phyloP scores from a whole-genome alignment of 92 coral and sea anemone genomes.

The Galaxea fascicularis region DNA sequence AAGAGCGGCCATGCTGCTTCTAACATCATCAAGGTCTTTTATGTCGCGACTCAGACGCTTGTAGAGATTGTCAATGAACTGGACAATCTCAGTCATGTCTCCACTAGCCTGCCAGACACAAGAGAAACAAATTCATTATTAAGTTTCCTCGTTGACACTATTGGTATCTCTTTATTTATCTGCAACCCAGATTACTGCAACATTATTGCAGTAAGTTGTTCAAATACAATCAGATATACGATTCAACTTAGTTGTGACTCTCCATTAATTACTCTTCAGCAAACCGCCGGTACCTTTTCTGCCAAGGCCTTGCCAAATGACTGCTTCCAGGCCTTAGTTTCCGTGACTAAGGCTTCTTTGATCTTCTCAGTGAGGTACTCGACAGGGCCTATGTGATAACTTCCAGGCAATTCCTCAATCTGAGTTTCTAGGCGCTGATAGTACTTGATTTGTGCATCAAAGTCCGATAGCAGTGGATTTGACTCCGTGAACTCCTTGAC shows the following conservation, averaged over 20 bases:
- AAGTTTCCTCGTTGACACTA: too few relatives aligned
- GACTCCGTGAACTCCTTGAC: slow-evolving; percentile 94
- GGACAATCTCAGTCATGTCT: slow-evolving; percentile 98
- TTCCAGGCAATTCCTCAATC: slow-evolving; percentile 89
- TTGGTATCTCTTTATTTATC: too few relatives aligned
- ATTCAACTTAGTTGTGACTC: background rate
- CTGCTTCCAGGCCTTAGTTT: slow-evolving; percentile 99
- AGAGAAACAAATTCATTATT: background rate
- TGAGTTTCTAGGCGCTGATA: slow-evolving; percentile 89
- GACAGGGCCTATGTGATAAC: slow-evolving; percentile 93
- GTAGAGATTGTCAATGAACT: slow-evolving; percentile 92
- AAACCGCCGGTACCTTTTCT: slow-evolving; percentile 72
- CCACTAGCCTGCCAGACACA: slow-evolving; percentile 85
- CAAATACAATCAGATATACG: too few relatives aligned
- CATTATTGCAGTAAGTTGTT: too few relatives aligned
- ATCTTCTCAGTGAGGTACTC: slow-evolving; percentile 88
- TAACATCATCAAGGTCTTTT: slow-evolving; percentile 98
- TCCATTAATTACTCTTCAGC: background rate
- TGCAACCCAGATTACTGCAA: too few relatives aligned
- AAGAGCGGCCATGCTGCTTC: slow-evolving; percentile 98
- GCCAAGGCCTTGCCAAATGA: slow-evolving; percentile 98
- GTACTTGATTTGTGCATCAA: slow-evolving; percentile 95
- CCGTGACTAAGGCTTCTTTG: slow-evolving; percentile 91
- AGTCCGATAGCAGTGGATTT: slow-evolving; percentile 94
- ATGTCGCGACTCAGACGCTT: slow-evolving; percentile 93